Evolutionary conservation across 2,888 invertebrate species (phyloP).

Genomic region (Drepanosiphum platanoidis): DNA sequence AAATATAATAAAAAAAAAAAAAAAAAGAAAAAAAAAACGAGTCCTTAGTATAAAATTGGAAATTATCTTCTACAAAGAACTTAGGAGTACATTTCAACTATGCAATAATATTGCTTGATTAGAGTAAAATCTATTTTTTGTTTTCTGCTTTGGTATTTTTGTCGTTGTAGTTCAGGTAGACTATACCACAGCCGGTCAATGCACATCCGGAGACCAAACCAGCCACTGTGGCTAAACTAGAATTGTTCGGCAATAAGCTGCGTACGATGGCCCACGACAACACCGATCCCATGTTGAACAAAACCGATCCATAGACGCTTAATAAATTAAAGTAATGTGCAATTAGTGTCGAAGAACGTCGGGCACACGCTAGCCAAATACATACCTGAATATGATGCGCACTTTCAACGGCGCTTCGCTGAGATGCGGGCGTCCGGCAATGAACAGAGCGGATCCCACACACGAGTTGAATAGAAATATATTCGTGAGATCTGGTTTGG

Average conservation of each 20-base stretch:
- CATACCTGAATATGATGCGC: conserved; percentile 76
- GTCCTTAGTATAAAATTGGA: conserved; percentile 44
- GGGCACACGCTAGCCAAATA: not conserved
- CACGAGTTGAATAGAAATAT: conserved; percentile 82
- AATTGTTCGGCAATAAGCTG: conserved; percentile 79
- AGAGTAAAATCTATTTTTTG: conserved; percentile 25
- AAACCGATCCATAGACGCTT: conserved; percentile 76
- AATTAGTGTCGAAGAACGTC: not conserved
- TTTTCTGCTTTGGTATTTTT: conserved; percentile 10
- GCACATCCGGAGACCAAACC: conserved; percentile 78
- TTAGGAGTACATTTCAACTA: conserved; percentile 28
- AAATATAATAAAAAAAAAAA: conserved; percentile 2
- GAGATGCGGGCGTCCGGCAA: conserved; percentile 83
- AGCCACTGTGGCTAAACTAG: conserved; percentile 74
- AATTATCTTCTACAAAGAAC: conserved; percentile 37
- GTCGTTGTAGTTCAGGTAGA: conserved; percentile 75
- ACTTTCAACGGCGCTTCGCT: conserved; percentile 70
- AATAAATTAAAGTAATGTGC: conserved; percentile 63
- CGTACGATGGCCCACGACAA: conserved; percentile 88
- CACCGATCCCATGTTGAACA: conserved; percentile 90
- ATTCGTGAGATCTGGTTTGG: conserved; percentile 82
- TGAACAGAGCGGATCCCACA: conserved; percentile 83
- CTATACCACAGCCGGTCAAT: conserved; percentile 73
- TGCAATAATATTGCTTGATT: not conserved
- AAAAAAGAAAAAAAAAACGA: conserved; percentile 1